These are phyloP conservation scores for Scaeva pyrastri DNA, from an alignment of 2,888 invertebrate species.

Conservation along the genomic window DNA sequence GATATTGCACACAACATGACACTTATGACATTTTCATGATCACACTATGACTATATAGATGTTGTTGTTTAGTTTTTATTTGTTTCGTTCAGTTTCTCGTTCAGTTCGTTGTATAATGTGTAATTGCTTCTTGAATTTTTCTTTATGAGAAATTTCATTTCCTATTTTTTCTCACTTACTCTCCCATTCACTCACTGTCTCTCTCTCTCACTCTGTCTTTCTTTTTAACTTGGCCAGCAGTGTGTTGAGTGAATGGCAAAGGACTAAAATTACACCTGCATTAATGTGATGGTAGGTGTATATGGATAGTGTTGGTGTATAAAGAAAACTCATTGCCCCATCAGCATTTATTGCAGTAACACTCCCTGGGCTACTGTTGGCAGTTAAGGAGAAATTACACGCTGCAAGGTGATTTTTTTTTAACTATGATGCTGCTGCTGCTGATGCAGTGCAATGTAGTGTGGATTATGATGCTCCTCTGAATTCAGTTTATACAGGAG, in stretches of 20 bases:
- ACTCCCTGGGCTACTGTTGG: background rate
- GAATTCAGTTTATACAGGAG: slow-evolving; percentile 15
- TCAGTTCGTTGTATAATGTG: slow-evolving; percentile 29
- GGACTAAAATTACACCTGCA: slow-evolving; percentile 32
- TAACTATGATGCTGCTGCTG: background rate
- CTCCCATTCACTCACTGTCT: too few species aligned
- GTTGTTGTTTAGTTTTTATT: slow-evolving; percentile 21
- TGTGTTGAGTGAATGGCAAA: background rate
- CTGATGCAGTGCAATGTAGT: slow-evolving; percentile 6
- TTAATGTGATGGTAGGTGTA: too few species aligned
- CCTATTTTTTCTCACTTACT: background rate
- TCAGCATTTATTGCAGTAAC: slow-evolving; percentile 4
- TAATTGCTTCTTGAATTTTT: slow-evolving; percentile 67
- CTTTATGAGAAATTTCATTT: slow-evolving; percentile 28
- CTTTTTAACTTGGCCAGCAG: background rate
- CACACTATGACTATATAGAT: slow-evolving; percentile 36
- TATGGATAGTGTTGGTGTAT: background rate
- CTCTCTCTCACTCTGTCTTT: background rate
- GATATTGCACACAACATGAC: slow-evolving; percentile 4
- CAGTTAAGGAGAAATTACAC: background rate
- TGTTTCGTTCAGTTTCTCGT: background rate
- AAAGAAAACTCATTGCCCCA: slow-evolving; percentile 16
- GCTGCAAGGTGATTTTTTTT: background rate
- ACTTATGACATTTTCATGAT: slow-evolving; percentile 47
- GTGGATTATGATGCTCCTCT: background rate